phyloP scores from a whole-genome alignment of 2,113 vertebrate species.

The Antigone vipio region DNA sequence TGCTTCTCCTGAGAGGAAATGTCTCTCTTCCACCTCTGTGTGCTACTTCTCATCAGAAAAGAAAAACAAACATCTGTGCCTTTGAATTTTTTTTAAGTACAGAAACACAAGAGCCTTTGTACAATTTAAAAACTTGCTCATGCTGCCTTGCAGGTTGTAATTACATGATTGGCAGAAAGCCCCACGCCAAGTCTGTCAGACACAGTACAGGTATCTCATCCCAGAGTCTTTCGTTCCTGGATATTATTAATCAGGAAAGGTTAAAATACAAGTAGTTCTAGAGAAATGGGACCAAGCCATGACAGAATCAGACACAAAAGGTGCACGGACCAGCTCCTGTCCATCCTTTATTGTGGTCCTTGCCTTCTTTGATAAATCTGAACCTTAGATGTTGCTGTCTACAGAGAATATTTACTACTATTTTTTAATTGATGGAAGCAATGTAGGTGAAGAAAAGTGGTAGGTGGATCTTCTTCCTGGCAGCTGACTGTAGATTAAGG shows the following conservation, averaged over 20 bases:
- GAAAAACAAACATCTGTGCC: background rate
- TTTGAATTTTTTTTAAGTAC: background rate
- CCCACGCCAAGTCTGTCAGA: background rate
- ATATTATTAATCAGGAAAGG: background rate
- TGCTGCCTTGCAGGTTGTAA: background rate
- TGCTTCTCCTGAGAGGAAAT: background rate
- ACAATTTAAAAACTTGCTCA: background rate
- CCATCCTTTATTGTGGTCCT: background rate
- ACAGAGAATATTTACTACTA: background rate
- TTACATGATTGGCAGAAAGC: background rate
- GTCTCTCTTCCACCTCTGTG: background rate
- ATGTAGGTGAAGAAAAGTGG: background rate
- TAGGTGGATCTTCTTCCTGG: background rate
- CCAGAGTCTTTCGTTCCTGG: background rate
- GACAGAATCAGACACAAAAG: background rate
- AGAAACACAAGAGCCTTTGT: background rate
- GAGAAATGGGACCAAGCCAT: background rate
- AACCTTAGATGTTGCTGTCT: background rate
- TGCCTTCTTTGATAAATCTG: background rate
- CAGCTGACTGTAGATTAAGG: background rate
- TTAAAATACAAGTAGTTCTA: background rate
- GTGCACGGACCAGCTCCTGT: rapidly evolving
- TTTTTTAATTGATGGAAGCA: background rate
- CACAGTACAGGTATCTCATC: background rate
- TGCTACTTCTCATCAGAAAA: background rate